Conservation (phyloP, 2,113 vertebrate species). For the Aptenodytes patagonicus region DNA sequence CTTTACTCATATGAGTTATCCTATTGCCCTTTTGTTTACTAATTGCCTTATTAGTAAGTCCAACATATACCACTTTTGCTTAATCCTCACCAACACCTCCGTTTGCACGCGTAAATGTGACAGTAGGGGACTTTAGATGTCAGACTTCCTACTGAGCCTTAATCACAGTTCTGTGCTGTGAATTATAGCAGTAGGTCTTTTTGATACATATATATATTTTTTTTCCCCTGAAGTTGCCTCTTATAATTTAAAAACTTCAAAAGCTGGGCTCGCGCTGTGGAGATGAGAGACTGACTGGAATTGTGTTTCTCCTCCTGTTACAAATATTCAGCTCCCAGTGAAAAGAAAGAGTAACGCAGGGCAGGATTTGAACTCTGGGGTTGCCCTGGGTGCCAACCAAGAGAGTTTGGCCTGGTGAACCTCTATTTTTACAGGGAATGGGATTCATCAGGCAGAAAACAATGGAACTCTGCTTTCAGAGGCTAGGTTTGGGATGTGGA, state of each 20-base stretch:
- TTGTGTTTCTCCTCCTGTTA: background rate
- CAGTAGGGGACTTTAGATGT: background rate
- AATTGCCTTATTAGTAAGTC: conserved; percentile 10
- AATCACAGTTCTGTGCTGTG: background rate
- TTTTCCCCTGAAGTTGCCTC: background rate
- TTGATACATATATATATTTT: background rate
- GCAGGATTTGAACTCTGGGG: background rate
- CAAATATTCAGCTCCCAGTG: background rate
- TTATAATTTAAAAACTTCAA: background rate
- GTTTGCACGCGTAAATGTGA: background rate
- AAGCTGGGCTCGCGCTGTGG: background rate
- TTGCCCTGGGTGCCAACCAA: background rate
- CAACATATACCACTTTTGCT: background rate
- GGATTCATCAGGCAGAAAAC: background rate
- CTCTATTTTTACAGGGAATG: background rate
- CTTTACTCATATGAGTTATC: background rate
- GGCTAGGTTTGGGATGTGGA: background rate
- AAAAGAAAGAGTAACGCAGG: background rate
- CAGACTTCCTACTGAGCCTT: background rate
- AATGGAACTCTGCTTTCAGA: background rate
- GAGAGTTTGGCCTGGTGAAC: background rate
- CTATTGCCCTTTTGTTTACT: conserved; percentile 29
- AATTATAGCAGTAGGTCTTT: background rate
- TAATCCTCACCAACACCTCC: background rate
- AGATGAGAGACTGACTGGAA: background rate